These are phyloP conservation scores for Resseliella maxima DNA, from an alignment of 2,888 invertebrate genomes.

Conservation along the genomic window DNA sequence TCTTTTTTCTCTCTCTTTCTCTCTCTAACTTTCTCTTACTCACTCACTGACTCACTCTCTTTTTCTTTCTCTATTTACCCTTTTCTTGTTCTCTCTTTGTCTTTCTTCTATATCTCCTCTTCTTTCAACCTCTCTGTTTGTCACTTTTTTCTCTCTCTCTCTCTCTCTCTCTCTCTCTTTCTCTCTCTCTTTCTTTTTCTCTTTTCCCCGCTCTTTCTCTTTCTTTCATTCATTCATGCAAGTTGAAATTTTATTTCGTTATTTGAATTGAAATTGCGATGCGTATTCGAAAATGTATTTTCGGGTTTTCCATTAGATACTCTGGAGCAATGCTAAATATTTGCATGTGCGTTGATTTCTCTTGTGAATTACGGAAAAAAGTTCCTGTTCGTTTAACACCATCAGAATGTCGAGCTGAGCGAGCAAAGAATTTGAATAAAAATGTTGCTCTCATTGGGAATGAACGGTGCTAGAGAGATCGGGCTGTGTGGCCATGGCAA, in stretches of 20 bases:
- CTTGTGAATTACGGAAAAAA: conserved; percentile 41
- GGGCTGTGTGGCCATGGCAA: neutral
- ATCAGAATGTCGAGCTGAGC: conserved; percentile 18
- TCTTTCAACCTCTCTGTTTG: too few relatives aligned
- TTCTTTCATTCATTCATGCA: neutral
- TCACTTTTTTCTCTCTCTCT: neutral
- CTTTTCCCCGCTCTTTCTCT: neutral
- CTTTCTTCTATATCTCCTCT: neutral
- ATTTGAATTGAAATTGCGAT: neutral
- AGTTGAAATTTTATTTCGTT: conserved; percentile 5
- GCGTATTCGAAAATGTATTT: conserved; percentile 19
- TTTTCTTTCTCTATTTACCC: neutral
- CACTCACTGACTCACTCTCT: neutral
- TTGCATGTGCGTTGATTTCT: conserved; percentile 53
- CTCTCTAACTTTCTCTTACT: neutral
- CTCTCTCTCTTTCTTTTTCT: neutral
- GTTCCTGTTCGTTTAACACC: conserved; percentile 53
- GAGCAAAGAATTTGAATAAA: conserved; percentile 47
- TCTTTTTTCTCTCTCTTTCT: neutral
- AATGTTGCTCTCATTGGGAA: conserved; percentile 26
- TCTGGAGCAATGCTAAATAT: conserved; percentile 39
- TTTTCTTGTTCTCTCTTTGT: neutral
- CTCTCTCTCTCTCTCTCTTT: neutral
- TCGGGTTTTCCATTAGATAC: neutral
- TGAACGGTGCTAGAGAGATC: neutral